phyloP scores from a whole-genome alignment of 2,797 vertebrate genomes.

The Zalophus californianus region DNA sequence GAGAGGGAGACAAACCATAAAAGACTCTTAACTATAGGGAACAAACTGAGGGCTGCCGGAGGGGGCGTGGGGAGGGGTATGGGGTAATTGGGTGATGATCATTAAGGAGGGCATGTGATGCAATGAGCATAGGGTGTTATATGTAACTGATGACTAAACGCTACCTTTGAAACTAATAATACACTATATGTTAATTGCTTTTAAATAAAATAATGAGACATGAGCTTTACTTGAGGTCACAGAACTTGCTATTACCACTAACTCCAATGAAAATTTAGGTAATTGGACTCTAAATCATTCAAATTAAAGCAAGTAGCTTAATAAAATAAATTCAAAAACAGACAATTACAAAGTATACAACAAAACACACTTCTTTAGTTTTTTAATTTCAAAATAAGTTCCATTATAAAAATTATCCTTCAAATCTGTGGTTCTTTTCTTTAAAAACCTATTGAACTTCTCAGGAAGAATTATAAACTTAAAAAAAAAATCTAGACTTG shows the following conservation, averaged over 20 bases:
- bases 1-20: neutral
- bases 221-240: neutral
- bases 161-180: neutral
- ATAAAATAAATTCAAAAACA: neutral
- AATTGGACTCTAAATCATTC: neutral
- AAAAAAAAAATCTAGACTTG: neutral
- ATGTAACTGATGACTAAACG: neutral
- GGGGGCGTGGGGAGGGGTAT: rapidly evolving
- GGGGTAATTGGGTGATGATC: neutral
- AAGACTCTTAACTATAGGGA: neutral
- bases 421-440: neutral
- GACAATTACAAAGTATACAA: neutral
- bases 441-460: neutral
- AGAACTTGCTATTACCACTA: neutral
- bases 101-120: neutral
- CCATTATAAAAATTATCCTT: neutral
- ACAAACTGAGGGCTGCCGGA: neutral
- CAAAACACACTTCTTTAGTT: neutral
- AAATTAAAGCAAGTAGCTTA: neutral
- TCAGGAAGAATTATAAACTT: constrained; percentile 29
- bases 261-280: neutral
- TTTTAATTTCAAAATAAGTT: constrained; percentile 2
- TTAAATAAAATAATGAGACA: neutral
- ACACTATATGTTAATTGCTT: neutral
- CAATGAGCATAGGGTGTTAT: neutral